Base-by-base conservation (phyloP, 2,888 invertebrate species). In the Marasmarcha lunaedactyla region DNA sequence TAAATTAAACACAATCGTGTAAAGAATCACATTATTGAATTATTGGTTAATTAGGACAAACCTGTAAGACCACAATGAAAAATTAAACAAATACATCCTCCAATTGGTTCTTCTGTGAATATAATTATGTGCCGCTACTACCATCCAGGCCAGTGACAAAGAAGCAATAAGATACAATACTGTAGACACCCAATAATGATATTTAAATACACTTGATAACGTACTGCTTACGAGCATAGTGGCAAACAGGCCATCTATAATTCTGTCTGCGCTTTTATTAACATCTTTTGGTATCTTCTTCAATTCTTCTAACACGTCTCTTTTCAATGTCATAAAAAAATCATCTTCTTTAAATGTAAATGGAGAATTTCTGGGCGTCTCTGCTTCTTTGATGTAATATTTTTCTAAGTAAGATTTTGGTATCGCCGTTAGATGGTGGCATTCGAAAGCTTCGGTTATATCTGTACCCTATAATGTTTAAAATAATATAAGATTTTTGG, bases 61-160 rank as follows among this genome's bases (percentile, higher is more conserved):
- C 88, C 86, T 87, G 37, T 88, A 87, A 1, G 89, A 88, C 84
- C 91, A 78, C 49, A 89, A 59, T 12, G 86, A 84, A 44, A 94
- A 69, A 54, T 93, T 90, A 54, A 91, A 91, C 42, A 90, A 86
- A 52, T 89, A 90, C 91, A 93, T 93, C 43, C 92, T 86, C 86
- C 91, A 92, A 56, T 89, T 93, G 46, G 91, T 88, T 46, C 77
- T 87, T 56, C 86, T 87, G 59, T 94, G 94, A 47, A 93, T 88
- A 58, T 90, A 94, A 59, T 94, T 94, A 58, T 95, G 94, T 0
- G 89, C 83, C 1, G 86, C 85, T 2, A 90, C 83, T 0, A 85
- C 67, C 0, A 86, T 71, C 85, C 89, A 87, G 1, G 85, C 79
- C 2, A 93, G 60, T 1, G 86, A 60, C 0, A 87, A 35, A 1